Conservation (phyloP, 2,113 vertebrate species). For the Gambusia affinis region DNA sequence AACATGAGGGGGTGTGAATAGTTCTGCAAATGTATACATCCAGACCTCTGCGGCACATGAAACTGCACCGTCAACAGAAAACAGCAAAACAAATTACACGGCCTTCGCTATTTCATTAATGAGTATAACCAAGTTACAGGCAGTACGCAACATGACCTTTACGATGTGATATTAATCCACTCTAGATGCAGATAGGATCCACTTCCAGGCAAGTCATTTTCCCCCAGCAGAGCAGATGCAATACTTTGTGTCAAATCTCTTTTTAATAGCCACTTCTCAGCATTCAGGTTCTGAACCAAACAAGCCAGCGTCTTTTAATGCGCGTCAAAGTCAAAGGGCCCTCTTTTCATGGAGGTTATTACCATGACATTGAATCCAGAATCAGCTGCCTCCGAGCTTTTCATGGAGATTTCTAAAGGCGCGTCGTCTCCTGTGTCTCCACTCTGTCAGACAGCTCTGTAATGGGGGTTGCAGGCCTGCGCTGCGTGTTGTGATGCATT, state of each 20-base stretch:
- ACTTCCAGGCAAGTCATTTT: conserved; percentile 51
- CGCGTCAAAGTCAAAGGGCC: conserved; percentile 24
- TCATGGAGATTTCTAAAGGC: conserved; percentile 10
- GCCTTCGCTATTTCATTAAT: conserved; percentile 40
- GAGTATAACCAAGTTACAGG: conserved; percentile 2
- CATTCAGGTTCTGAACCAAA: conserved; percentile 31
- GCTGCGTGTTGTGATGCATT: conserved; percentile 11
- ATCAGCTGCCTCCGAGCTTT: conserved; percentile 8
- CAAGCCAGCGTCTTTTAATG: conserved; percentile 25
- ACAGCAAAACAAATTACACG: conserved; percentile 53
- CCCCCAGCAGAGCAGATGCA: conserved; percentile 16
- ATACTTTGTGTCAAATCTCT: conserved; percentile 42
- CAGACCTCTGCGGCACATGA: background rate
- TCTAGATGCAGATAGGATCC: conserved; percentile 29
- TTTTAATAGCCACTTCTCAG: conserved; percentile 30
- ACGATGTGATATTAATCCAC: conserved; percentile 32
- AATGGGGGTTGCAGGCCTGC: conserved; percentile 26
- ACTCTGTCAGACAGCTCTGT: conserved; percentile 4
- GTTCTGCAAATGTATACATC: background rate
- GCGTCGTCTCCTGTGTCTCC: conserved; percentile 24
- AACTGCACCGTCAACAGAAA: too few relatives aligned
- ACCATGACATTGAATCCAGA: conserved; percentile 41
- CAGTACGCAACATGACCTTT: conserved; percentile 28
- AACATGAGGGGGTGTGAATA: background rate
- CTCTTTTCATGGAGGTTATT: conserved; percentile 40